Percentiles rank a stretch among this genome's conserved stretches.
phyloP scores from a whole-genome alignment of 2,113 vertebrate genomes.

The Ptilonorhynchus violaceus region DNA sequence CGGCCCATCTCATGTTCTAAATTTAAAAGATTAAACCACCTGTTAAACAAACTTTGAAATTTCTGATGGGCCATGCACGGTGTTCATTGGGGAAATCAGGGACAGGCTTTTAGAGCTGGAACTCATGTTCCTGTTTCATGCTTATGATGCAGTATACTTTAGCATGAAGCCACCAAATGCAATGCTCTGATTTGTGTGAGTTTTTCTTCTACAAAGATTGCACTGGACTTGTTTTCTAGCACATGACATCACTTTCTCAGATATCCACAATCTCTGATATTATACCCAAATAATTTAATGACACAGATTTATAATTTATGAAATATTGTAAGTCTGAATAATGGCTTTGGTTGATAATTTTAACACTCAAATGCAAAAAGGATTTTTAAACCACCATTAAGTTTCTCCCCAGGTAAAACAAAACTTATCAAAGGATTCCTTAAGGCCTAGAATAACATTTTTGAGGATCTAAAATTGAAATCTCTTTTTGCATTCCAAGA shows the following conservation, averaged over 20 bases:
- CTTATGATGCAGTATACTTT: background rate
- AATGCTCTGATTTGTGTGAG: accelerated
- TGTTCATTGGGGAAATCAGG: background rate
- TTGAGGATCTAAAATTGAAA: background rate
- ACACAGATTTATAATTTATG: background rate
- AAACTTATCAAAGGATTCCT: background rate
- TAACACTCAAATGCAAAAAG: background rate
- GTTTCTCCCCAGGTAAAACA: background rate
- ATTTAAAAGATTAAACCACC: background rate
- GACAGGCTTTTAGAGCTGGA: background rate
- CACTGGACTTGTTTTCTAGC: background rate
- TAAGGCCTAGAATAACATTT: background rate
- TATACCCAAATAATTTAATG: background rate
- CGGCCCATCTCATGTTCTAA: accelerated
- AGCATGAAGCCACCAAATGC: background rate
- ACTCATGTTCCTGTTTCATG: background rate
- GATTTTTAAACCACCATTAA: background rate
- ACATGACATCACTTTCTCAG: background rate
- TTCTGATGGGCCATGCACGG: background rate
- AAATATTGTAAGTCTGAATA: background rate
- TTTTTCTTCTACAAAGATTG: background rate
- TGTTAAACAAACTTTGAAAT: background rate
- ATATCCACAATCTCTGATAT: background rate
- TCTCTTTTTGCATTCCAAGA: background rate
- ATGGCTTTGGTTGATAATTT: background rate